These are phyloP conservation scores for Drosophila sturtevanti DNA, from an alignment of 1,140 invertebrate genomes.

Conservation along the genomic window DNA sequence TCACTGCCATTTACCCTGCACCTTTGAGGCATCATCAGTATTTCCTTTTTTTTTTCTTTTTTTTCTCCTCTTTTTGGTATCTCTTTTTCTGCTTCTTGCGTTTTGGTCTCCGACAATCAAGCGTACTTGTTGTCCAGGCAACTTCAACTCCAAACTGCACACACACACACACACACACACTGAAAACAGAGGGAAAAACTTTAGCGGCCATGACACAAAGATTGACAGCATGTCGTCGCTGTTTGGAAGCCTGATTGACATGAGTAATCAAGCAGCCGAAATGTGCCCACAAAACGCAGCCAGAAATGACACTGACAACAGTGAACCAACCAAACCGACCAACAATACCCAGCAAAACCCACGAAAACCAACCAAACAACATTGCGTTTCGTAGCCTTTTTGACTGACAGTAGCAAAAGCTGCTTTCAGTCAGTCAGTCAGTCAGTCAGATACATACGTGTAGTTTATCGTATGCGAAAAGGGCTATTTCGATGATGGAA, in stretches of 20 bases:
- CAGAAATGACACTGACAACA: constrained; percentile 76
- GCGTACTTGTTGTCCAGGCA: constrained; percentile 72
- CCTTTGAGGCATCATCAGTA: constrained; percentile 72
- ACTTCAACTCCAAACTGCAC: constrained; percentile 27
- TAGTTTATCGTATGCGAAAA: constrained; percentile 30
- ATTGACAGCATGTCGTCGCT: constrained; percentile 81
- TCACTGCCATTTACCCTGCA: constrained; percentile 60
- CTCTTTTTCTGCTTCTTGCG: constrained; percentile 25
- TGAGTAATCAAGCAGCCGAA: constrained; percentile 81
- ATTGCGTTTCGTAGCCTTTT: constrained; percentile 42
- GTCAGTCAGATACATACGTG: constrained; percentile 15
- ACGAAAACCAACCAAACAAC: constrained; percentile 26
- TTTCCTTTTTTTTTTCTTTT: constrained; percentile 30
- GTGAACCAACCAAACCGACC: constrained; percentile 34
- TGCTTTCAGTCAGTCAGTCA: constrained; percentile 21
- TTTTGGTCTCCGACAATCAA: constrained; percentile 61
- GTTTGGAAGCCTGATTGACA: constrained; percentile 80
- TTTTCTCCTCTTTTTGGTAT: constrained; percentile 13
- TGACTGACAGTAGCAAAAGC: constrained; percentile 43
- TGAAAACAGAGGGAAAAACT: constrained; percentile 37
- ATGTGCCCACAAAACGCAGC: constrained; percentile 80
- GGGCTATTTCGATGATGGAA: constrained; percentile 46
- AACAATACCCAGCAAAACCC: constrained; percentile 2
- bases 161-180: not conserved
- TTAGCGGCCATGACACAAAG: constrained; percentile 80